Percentiles rank a stretch among this genome's conserved stretches.
These are phyloP conservation scores for Helleia helle DNA, from an alignment of 2,888 invertebrate species.

Conservation along the genomic window DNA sequence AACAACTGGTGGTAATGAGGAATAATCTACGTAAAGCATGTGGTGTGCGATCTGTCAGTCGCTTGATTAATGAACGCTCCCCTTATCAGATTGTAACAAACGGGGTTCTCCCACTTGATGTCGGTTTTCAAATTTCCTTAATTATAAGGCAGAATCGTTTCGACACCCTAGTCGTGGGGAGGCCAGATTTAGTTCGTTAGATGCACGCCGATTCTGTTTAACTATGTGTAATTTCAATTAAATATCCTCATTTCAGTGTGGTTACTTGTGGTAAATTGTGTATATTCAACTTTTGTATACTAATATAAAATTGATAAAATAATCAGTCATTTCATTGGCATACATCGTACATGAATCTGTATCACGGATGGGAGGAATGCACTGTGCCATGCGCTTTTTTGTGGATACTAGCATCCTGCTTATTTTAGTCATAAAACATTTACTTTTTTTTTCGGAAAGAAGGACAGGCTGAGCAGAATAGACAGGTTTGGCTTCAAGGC, in stretches of 20 bases:
- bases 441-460: too few relatives aligned
- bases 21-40: conserved; percentile 45
- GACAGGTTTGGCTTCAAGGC: too few relatives aligned
- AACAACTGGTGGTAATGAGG: conserved; percentile 30
- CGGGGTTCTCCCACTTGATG: conserved; percentile 29
- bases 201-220: background rate
- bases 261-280: too few relatives aligned
- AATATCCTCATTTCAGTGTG: conserved; percentile 5
- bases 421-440: too few relatives aligned
- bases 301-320: too few relatives aligned
- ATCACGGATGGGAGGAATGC: too few relatives aligned
- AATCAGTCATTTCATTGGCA: too few relatives aligned
- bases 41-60: conserved; percentile 49
- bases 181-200: conserved; percentile 19
- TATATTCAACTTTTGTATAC: too few relatives aligned
- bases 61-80: conserved; percentile 53
- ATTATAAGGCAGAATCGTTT: conserved; percentile 54
- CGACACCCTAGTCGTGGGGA: conserved; percentile 32
- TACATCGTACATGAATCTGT: too few relatives aligned
- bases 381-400: too few relatives aligned
- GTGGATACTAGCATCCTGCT: too few relatives aligned
- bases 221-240: conserved; percentile 6
- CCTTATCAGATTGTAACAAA: conserved; percentile 34
- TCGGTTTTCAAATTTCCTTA: conserved; percentile 67
- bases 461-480: too few relatives aligned